A percentile compares a stretch with the other conserved stretches of the same genome.
These are phyloP conservation scores for Sesia apiformis DNA, from an alignment of 2,888 invertebrate genomes.

Conservation along the genomic window DNA sequence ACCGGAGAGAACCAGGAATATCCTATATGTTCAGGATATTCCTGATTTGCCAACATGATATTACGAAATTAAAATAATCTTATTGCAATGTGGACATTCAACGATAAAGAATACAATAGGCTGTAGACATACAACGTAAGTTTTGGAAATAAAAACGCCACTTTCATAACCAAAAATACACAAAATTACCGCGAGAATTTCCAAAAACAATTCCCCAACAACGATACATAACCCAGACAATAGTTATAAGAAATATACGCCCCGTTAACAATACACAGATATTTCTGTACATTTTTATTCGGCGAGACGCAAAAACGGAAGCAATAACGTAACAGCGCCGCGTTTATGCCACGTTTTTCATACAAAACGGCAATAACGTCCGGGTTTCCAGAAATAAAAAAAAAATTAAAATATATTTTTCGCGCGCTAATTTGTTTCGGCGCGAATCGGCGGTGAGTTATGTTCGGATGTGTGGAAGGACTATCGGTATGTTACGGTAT, in stretches of 20 bases:
- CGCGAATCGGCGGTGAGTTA: not conserved
- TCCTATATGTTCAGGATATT: too few relatives aligned
- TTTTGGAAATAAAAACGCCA: too few relatives aligned
- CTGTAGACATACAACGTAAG: too few relatives aligned
- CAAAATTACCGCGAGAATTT: not conserved
- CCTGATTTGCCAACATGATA: too few relatives aligned
- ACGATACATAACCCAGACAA: slow-evolving; percentile 2
- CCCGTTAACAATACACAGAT: slow-evolving; percentile 8
- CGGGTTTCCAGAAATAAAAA: not conserved
- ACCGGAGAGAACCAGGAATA: too few relatives aligned
- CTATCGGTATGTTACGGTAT: too few relatives aligned
- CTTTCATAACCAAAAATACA: too few relatives aligned
- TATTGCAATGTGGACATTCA: too few relatives aligned
- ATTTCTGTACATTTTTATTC: slow-evolving; percentile 5
- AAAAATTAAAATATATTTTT: not conserved
- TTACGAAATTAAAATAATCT: too few relatives aligned
- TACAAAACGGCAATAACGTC: not conserved
- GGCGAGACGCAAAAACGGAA: not conserved
- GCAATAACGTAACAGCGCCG: not conserved
- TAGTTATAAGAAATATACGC: slow-evolving; percentile 10
- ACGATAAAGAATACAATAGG: too few relatives aligned
- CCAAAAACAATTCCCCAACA: not conserved
- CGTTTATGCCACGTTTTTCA: not conserved
- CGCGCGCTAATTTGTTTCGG: not conserved
- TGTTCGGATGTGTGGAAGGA: not conserved